Percentiles rank a stretch among this genome's conserved stretches.
Evolutionary conservation across 2,888 invertebrate genomes (phyloP).

Genomic region (Biston stratarius): DNA sequence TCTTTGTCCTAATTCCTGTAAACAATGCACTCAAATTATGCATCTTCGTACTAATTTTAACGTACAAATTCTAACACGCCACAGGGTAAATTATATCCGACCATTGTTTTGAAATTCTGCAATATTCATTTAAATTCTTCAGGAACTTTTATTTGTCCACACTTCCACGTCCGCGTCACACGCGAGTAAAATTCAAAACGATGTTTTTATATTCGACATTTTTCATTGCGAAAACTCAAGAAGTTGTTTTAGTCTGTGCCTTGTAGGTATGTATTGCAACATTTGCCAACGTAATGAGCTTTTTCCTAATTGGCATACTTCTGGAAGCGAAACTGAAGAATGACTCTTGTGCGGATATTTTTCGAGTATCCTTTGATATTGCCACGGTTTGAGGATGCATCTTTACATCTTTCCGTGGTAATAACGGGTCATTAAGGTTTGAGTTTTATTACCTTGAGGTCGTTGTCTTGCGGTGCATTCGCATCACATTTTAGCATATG

Average conservation of each 20-base stretch:
- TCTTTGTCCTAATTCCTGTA: constrained; percentile 51
- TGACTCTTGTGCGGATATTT: constrained; percentile 32
- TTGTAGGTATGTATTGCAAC: constrained; percentile 26
- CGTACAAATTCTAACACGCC: constrained; percentile 17
- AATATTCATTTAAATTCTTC: background rate
- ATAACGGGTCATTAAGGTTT: constrained; percentile 38
- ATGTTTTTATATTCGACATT: background rate
- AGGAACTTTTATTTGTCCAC: background rate
- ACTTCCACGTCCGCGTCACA: constrained; percentile 10
- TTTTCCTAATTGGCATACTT: constrained; percentile 47
- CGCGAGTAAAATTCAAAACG: background rate
- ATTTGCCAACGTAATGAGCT: constrained; percentile 41
- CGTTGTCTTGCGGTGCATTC: constrained; percentile 38
- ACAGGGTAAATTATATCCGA: constrained; percentile 14
- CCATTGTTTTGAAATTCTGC: constrained; percentile 8
- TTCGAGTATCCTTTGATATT: constrained; percentile 44
- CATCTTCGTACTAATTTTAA: constrained; percentile 36
- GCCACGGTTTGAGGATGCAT: constrained; percentile 40
- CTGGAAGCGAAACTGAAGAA: constrained; percentile 33
- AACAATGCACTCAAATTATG: constrained; percentile 42
- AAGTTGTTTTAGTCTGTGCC: background rate
- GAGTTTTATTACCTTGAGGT: constrained; percentile 39
- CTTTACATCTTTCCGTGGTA: constrained; percentile 27
- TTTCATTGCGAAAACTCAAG: constrained; percentile 2
- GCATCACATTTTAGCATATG: constrained; percentile 27